Evolutionary conservation across 2,888 invertebrate species (phyloP), one percentile per base, ranked within the genome.

Genomic region (Polymixis lichenea): DNA sequence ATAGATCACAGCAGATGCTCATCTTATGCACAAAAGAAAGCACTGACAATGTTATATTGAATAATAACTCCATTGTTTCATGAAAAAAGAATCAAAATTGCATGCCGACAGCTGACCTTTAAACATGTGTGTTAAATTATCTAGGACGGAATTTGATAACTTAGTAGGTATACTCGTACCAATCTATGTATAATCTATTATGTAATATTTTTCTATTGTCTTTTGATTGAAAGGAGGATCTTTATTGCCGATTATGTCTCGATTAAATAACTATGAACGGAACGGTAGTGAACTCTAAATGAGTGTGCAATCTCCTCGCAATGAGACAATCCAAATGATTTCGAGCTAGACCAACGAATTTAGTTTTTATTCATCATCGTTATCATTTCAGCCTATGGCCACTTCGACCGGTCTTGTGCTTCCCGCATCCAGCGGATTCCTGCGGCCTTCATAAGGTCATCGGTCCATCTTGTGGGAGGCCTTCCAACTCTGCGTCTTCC

Each of bases 11-110:
- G 43, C 43, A 55, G 28, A 49, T 61, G 17, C 0, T 11, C n/a
- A 43, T 53, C 43, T 53, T 9, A 56, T 82, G 66, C 17, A 56
- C 1, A 56, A 67, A 67, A 56, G 55, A 82, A 75, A 67, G 17
- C 15, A 56, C 8, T 0, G 1, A n/a, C 3, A 2, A 0, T 22
- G 1, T 38, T 25, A 8, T 15, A 49, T 25, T 7, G 8, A 75
- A 82, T 28, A 49, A 74, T 17, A 75, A 28, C 53, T 67, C 17
- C 15, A 67, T 62, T 61, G 22, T 15, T 5, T n/a, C 43, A 22
- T 25, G 0, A 0, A 0, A 28, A 55, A 66, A 38, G 76, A 61
- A 75, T 22, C 38, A 75, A 55, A 75, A 55, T 66, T 6, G 49
- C n/a, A 43, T 56, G 11, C 3, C 38, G 28, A 32, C 19, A 53